phyloP scores from a whole-genome alignment of 2,797 vertebrate genomes.

The Labroides dimidiatus region DNA sequence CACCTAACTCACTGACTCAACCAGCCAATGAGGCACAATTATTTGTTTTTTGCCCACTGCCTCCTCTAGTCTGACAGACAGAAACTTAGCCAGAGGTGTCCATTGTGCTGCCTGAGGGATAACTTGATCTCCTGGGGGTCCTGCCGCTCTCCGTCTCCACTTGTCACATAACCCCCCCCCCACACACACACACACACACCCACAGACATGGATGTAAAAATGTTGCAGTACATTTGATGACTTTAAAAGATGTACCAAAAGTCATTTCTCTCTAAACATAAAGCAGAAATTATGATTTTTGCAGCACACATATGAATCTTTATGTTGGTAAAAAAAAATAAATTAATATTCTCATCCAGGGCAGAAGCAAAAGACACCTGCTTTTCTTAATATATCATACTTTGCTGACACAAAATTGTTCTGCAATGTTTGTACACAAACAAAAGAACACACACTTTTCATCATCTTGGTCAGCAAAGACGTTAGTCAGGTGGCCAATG shows the following conservation, averaged over 20 bases:
- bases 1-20: slow-evolving; percentile 66
- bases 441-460: neutral
- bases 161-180: slow-evolving; percentile 64
- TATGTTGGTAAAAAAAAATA: neutral
- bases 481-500: slow-evolving; percentile 76
- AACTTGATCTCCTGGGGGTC: slow-evolving; percentile 81
- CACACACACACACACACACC: neutral
- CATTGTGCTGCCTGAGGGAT: slow-evolving; percentile 81
- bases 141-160: slow-evolving; percentile 76
- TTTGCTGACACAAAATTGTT: neutral
- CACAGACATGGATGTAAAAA: neutral
- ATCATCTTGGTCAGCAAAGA: slow-evolving; percentile 23
- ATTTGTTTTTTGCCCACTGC: slow-evolving; percentile 78
- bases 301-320: neutral
- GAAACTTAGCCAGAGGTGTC: slow-evolving; percentile 76
- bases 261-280: neutral
- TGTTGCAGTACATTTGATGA: neutral
- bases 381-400: neutral
- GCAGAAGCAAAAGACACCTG: no score
- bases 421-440: neutral
- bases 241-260: neutral
- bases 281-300: neutral
- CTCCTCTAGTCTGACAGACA: slow-evolving; percentile 72
- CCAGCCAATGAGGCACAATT: slow-evolving; percentile 82
- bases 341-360: neutral